phyloP scores from a whole-genome alignment of 2,797 vertebrate species.

The Agapornis canus region DNA sequence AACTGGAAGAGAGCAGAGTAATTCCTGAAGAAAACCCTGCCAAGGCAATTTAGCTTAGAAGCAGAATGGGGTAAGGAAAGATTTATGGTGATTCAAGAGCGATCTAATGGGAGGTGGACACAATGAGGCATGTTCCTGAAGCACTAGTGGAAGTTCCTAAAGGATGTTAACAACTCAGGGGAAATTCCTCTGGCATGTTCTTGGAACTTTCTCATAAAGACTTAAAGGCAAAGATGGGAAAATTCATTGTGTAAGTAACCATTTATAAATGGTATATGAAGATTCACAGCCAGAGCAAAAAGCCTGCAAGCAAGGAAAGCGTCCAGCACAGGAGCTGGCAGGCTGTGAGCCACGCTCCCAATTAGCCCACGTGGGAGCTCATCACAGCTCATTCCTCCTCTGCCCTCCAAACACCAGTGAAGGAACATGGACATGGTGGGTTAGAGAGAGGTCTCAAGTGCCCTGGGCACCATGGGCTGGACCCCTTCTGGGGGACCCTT shows the following conservation, averaged over 20 bases:
- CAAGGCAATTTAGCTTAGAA: background rate
- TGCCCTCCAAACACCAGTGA: accelerated
- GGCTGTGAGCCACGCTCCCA: background rate
- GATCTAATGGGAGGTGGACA: background rate
- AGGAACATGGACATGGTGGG: background rate
- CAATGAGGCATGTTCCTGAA: constrained; percentile 24
- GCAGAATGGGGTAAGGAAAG: background rate
- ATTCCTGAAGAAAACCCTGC: constrained; percentile 6
- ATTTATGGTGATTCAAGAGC: background rate
- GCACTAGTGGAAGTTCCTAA: background rate
- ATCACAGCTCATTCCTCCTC: background rate
- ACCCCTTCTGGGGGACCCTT: background rate
- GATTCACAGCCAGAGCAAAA: background rate
- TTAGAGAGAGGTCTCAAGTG: accelerated
- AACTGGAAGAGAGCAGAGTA: constrained; percentile 17
- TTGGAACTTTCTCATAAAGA: background rate
- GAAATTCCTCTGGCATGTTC: constrained; percentile 15
- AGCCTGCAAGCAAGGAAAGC: accelerated
- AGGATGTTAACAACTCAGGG: background rate
- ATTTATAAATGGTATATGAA: background rate
- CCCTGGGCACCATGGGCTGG: background rate
- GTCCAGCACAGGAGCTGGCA: background rate
- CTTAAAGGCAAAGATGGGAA: constrained; percentile 6
- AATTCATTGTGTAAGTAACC: background rate
- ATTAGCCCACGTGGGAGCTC: background rate